Evolutionary conservation across 1,140 invertebrate genomes (phyloP).

Genomic region (Drosophila saltans): DNA sequence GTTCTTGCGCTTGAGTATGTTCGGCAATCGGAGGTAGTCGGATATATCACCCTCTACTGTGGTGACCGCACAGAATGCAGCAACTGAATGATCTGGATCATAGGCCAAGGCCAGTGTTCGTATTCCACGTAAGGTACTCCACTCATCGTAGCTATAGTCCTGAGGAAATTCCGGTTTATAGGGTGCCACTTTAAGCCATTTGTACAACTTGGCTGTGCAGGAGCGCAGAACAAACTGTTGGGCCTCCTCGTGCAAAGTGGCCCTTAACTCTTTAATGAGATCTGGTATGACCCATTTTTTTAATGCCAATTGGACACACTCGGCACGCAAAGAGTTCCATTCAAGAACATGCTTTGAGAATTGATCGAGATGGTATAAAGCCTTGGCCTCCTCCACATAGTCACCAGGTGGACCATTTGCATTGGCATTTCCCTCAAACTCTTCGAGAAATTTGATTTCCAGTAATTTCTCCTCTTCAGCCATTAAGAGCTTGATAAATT

Average conservation of each 20-base stretch:
- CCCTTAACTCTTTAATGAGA: slow-evolving; percentile 93
- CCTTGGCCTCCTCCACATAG: slow-evolving; percentile 96
- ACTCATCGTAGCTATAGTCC: slow-evolving; percentile 95
- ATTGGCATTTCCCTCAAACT: slow-evolving; percentile 90
- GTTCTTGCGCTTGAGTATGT: slow-evolving; percentile 92
- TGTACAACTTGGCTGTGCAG: slow-evolving; percentile 93
- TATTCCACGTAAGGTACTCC: slow-evolving; percentile 93
- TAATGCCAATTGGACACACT: slow-evolving; percentile 94
- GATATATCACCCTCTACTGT: slow-evolving; percentile 95
- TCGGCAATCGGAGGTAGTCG: slow-evolving; percentile 94
- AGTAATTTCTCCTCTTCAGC: slow-evolving; percentile 95
- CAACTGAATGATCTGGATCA: slow-evolving; percentile 91
- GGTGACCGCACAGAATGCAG: slow-evolving; percentile 94
- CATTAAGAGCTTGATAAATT: slow-evolving; percentile 93
- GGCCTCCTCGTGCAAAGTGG: slow-evolving; percentile 92
- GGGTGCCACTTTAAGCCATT: slow-evolving; percentile 96
- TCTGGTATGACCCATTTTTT: slow-evolving; percentile 95
- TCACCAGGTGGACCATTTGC: slow-evolving; percentile 83
- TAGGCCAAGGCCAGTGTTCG: slow-evolving; percentile 95
- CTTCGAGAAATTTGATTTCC: slow-evolving; percentile 88
- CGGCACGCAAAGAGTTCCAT: slow-evolving; percentile 95
- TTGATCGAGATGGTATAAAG: slow-evolving; percentile 96
- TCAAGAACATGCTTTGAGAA: slow-evolving; percentile 97
- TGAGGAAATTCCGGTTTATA: slow-evolving; percentile 86
- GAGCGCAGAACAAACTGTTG: slow-evolving; percentile 94